Evolutionary conservation across 2,888 invertebrate species (phyloP), one percentile per base, ranked within the genome.

Genomic region (Melanostoma mellinum): DNA sequence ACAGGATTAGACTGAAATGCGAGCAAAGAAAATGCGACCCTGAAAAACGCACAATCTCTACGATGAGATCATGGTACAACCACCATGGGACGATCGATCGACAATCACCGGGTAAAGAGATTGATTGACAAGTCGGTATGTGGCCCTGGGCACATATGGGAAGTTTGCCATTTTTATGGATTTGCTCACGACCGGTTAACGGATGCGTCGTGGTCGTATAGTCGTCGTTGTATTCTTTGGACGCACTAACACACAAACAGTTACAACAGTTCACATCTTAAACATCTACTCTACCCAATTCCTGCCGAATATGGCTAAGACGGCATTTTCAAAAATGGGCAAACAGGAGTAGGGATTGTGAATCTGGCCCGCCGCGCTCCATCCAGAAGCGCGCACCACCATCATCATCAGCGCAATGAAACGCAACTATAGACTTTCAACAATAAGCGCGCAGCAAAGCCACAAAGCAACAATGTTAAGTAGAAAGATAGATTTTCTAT

Each of bases 101-200:
- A 84, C 84, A 79, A 79, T 79, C 84, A 74, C 69, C 84, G 75
- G 55, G 74, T 56, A 75, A 79, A 81, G 74, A 79, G 79, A 84
- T 84, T 84, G 84, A 84, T 84, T 84, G 84, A 84, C 84, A 84
- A 84, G 84, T 79, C 79, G 84, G 74, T 79, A 84, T 84, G 84
- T 84, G 74, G 79, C 79, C 79, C 79, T 84, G 79, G 78, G 84
- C 84, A 84, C 79, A 79, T 84, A 84, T 79, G 84, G 84, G 84
- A 84, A 79, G 84, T 75, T 79, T 75, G 79, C 79, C 79, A 84
- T 79, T 84, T 84, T 84, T 71, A 84, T 79, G 84, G 82, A 46
- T 78, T 60, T 73, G 20, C 65, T 84, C 48, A 74, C 79, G 56
- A 75, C 84, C 84, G 84, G 84, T 84, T 84, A 82, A 82, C 82